These are phyloP conservation scores for Tympanuchus pallidicinctus DNA, from an alignment of 2,113 vertebrate genomes.

Conservation along the genomic window DNA sequence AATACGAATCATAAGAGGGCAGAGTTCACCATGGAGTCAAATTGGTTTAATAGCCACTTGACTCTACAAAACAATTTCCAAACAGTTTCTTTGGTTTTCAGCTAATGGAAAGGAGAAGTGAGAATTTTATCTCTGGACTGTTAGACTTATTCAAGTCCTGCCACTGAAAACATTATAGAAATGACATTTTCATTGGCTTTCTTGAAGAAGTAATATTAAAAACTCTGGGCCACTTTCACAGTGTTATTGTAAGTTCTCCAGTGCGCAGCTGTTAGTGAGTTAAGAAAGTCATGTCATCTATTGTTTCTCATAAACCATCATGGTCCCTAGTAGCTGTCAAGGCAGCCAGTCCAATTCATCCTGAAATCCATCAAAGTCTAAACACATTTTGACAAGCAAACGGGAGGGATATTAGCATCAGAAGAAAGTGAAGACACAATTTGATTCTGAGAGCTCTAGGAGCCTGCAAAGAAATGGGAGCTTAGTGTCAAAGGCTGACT, in stretches of 20 bases:
- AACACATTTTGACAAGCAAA: conserved; percentile 37
- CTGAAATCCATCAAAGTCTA: conserved; percentile 1
- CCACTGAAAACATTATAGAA: conserved; percentile 3
- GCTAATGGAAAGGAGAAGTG: conserved; percentile 6
- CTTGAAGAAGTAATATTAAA: conserved; percentile 19
- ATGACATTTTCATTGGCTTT: not conserved
- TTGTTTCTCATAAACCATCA: conserved; percentile 37
- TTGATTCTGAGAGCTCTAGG: conserved; percentile 21
- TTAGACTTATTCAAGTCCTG: not conserved
- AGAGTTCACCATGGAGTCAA: not conserved
- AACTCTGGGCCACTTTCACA: conserved; percentile 14
- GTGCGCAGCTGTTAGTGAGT: not conserved
- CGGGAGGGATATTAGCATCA: conserved; percentile 1
- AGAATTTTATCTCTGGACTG: not conserved
- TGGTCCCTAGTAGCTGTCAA: conserved; percentile 9
- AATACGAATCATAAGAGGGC: not conserved
- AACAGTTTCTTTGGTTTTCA: conserved; percentile 14
- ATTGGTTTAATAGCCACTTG: not conserved
- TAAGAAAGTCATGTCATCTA: conserved; percentile 20
- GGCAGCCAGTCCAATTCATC: conserved; percentile 29
- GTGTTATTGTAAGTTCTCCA: conserved; percentile 34
- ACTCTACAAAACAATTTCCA: conserved; percentile 6
- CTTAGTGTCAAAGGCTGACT: conserved; percentile 19
- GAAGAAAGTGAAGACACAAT: conserved; percentile 8
- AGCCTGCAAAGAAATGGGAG: not conserved